These are phyloP conservation scores for Oasisia sp. DNA, from an alignment of 2,888 invertebrate genomes.

Conservation along the genomic window DNA sequence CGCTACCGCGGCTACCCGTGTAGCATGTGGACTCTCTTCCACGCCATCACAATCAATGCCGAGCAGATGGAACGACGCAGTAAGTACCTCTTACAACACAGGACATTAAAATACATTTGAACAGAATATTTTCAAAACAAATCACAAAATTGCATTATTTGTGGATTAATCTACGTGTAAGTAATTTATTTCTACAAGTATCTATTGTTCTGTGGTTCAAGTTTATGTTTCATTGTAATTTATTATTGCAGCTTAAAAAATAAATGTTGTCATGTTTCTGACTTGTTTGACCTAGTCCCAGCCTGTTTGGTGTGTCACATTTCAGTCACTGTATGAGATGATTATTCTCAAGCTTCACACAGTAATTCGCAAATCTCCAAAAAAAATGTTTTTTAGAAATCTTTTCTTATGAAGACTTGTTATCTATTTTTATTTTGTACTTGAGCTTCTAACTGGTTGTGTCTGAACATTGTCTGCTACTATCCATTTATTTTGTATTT, in stretches of 20 bases:
- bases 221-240: neutral
- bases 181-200: neutral
- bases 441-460: too few relatives aligned
- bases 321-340: too few relatives aligned
- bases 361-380: too few relatives aligned
- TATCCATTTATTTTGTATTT: neutral
- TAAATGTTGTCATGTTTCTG: neutral
- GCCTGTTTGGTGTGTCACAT: too few relatives aligned
- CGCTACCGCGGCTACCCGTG: constrained; percentile 90
- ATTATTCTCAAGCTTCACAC: too few relatives aligned
- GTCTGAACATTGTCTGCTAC: too few relatives aligned
- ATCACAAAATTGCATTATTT: neutral
- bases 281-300: too few relatives aligned
- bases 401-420: too few relatives aligned
- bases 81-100: constrained; percentile 21
- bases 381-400: too few relatives aligned
- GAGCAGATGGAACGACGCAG: constrained; percentile 61
- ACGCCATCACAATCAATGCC: constrained; percentile 86
- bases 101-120: neutral
- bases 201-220: neutral
- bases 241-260: neutral
- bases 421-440: too few relatives aligned
- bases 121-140: neutral
- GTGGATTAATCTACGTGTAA: neutral
- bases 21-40: constrained; percentile 94